Evolutionary conservation across 2,888 invertebrate genomes (phyloP).

Genomic region (Griposia aprilina): DNA sequence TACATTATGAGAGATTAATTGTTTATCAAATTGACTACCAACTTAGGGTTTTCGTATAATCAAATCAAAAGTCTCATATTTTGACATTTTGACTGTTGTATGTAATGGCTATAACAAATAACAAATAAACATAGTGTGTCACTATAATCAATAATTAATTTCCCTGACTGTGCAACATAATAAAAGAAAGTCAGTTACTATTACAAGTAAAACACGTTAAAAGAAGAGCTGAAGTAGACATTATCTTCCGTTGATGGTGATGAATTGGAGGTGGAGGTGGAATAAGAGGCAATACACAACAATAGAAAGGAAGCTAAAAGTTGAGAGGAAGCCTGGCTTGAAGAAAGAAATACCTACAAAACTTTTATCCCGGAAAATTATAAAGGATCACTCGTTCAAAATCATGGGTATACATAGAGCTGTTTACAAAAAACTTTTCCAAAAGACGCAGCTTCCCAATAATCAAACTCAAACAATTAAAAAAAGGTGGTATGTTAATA

Average conservation of each 20-base stretch:
- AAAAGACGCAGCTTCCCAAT: constrained; percentile 1
- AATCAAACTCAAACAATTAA: constrained; percentile 48
- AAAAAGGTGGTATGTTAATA: constrained; percentile 49
- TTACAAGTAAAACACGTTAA: too few species aligned
- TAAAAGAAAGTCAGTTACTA: neutral
- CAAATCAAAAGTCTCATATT: neutral
- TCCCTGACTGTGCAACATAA: neutral
- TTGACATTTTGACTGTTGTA: neutral
- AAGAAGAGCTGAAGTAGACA: neutral
- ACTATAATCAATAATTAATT: neutral
- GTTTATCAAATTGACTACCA: too few species aligned
- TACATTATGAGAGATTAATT: neutral
- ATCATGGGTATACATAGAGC: neutral
- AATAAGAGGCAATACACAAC: neutral
- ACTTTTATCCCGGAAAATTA: neutral
- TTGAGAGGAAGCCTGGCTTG: neutral
- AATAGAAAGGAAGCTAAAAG: neutral
- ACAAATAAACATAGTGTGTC: rapidly evolving
- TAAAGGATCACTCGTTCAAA: neutral
- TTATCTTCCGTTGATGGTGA: neutral
- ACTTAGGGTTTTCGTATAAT: neutral
- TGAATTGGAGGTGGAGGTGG: neutral
- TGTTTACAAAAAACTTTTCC: neutral
- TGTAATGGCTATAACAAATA: neutral
- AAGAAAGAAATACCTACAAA: neutral